Evolutionary conservation across 2,888 invertebrate genomes (phyloP), one percentile per base, ranked within the genome.

Genomic region (Drosophila merina): DNA sequence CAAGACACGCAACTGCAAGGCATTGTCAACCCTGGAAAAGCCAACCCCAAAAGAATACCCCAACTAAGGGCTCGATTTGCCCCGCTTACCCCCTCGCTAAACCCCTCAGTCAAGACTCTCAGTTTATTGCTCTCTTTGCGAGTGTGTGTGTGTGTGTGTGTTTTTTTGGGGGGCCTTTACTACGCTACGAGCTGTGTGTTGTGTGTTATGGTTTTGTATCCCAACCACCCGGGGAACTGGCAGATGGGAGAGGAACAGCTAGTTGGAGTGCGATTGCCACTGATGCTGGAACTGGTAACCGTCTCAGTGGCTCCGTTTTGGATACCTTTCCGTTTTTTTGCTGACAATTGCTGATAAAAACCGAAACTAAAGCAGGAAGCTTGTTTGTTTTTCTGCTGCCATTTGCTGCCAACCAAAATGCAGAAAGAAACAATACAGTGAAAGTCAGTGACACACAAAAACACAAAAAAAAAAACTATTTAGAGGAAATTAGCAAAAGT

Each of bases 121-220:
- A 36, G 36, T 36, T 36, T 36, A 12, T 57, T 12, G n/a, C 42
- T 9, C 31, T 49, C 54, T 57, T 5, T 10, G 28, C 14, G n/a
- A 26, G 6, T 12, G 36, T 14, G 44, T 28, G 14, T 60, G 49
- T 55, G 48, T 50, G 54, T 44, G 59, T 55, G 59, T 60, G 60
- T 31, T 62, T 57, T 20, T 20, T 20, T 20, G 20, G 20, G 62
- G 58, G 67, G 40, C 52, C 36, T 55, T 64, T 20, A 20, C 20
- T 20, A 20, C 20, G 56, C 64, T 59, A 67, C 51, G 38, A 44
- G 25, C 25, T 5, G 9, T 54, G 72, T 83, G 74, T 44, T 5
- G 9, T 54, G 72, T 83, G 74, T 74, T 79, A 68, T 79, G 79
- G 68, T 83, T 79, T 69, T 69, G 28, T 57, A 51, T n/a, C 30